Percentiles rank a stretch among this genome's conserved stretches.
Evolutionary conservation across 2,113 vertebrate species (phyloP).

Genomic region (Garra rufa): DNA sequence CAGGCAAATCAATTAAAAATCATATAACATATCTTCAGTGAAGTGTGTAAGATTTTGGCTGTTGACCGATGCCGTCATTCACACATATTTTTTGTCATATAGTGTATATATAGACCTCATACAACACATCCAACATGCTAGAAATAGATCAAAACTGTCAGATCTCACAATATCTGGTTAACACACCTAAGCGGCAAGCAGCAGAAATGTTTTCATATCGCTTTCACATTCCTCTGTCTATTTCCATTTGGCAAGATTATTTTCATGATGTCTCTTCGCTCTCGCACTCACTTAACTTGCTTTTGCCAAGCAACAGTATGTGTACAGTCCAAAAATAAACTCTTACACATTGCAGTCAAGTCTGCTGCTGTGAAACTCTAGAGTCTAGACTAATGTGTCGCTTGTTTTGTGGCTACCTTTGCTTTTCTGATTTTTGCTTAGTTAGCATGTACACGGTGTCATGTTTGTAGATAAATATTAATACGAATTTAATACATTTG

Average conservation of each 20-base stretch:
- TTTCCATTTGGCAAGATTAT: slow-evolving; percentile 41
- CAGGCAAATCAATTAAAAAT: neutral
- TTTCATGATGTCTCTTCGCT: slow-evolving; percentile 53
- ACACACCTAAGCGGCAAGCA: slow-evolving; percentile 31
- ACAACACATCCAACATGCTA: neutral
- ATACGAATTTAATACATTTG: neutral
- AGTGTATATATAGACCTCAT: neutral
- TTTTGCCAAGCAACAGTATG: slow-evolving; percentile 70
- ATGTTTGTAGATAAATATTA: neutral
- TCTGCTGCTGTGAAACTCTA: slow-evolving; percentile 43
- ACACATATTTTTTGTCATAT: neutral
- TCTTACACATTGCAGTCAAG: slow-evolving; percentile 54
- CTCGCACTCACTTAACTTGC: slow-evolving; percentile 38
- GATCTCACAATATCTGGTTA: neutral
- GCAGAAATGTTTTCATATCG: slow-evolving; percentile 45
- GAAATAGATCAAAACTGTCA: slow-evolving; percentile 24
- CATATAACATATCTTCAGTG: neutral
- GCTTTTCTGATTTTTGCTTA: neutral
- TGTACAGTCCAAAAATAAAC: slow-evolving; percentile 69
- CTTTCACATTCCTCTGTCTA: slow-evolving; percentile 41
- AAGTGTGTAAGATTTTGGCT: neutral
- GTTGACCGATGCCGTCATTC: neutral
- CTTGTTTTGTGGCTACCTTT: neutral
- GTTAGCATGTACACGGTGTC: neutral
- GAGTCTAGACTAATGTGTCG: slow-evolving; percentile 19